phyloP scores from a whole-genome alignment of 2,797 vertebrate species.

The Antrozous pallidus region DNA sequence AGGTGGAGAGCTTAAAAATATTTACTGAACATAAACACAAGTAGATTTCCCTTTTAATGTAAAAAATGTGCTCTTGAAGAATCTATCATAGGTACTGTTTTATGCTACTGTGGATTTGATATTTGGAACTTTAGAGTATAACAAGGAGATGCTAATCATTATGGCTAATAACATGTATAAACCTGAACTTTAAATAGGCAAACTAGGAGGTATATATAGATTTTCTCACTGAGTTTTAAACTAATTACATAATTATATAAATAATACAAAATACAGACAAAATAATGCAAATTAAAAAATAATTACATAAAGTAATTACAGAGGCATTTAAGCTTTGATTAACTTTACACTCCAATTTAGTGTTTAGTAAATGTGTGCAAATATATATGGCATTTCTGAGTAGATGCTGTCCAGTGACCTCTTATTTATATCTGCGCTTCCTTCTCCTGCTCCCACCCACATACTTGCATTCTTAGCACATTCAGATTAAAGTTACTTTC shows the following conservation, averaged over 20 bases:
- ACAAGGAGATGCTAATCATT: neutral
- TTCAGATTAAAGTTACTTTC: neutral
- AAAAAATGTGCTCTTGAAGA: neutral
- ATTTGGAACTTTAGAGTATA: neutral
- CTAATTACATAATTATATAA: neutral
- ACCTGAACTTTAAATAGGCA: neutral
- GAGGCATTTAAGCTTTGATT: neutral
- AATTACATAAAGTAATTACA: neutral
- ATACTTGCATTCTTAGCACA: neutral
- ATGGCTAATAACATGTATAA: neutral
- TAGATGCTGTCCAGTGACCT: neutral
- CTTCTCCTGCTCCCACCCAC: neutral
- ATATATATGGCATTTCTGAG: neutral
- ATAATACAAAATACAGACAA: neutral
- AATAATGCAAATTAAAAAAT: neutral
- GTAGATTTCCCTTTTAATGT: neutral
- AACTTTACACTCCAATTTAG: neutral
- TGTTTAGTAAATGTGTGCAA: neutral
- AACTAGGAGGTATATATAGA: neutral
- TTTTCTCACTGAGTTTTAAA: slow-evolving; percentile 16
- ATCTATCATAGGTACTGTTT: neutral
- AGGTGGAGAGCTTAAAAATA: neutral
- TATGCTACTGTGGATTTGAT: neutral
- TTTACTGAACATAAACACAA: neutral
- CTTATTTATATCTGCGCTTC: neutral